These are phyloP conservation scores for Yponomeuta cagnagella DNA, from an alignment of 2,888 invertebrate species.

Conservation along the genomic window DNA sequence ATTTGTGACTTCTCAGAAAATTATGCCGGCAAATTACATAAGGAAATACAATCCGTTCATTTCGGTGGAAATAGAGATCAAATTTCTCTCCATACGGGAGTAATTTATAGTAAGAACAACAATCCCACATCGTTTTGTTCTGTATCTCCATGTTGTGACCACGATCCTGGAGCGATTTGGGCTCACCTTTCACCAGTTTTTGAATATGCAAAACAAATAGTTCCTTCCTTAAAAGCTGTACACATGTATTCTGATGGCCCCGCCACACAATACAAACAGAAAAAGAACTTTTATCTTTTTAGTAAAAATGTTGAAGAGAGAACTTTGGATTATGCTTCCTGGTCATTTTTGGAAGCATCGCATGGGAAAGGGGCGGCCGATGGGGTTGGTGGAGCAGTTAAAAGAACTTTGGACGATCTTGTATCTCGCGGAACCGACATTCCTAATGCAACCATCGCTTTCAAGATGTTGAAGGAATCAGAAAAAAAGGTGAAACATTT, in stretches of 20 bases:
- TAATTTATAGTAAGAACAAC: slow-evolving; percentile 18
- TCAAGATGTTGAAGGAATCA: too few relatives aligned
- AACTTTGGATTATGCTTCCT: too few relatives aligned
- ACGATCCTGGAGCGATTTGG: slow-evolving; percentile 22
- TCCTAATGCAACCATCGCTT: too few relatives aligned
- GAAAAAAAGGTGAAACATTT: too few relatives aligned
- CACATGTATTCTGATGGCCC: slow-evolving; percentile 22
- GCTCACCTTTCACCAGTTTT: slow-evolving; percentile 22
- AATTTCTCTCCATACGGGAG: slow-evolving; percentile 4
- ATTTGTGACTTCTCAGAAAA: slow-evolving; percentile 23
- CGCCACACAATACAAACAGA: slow-evolving; percentile 13
- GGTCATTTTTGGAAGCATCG: too few relatives aligned
- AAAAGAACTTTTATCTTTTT: too few relatives aligned
- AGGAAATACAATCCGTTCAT: slow-evolving; percentile 23
- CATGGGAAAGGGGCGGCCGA: too few relatives aligned
- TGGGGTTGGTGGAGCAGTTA: too few relatives aligned
- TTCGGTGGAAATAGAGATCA: slow-evolving; percentile 18
- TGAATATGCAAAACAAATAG: slow-evolving; percentile 20
- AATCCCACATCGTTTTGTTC: slow-evolving; percentile 20
- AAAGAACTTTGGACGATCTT: too few relatives aligned
- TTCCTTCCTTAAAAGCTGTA: too few relatives aligned
- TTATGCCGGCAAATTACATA: slow-evolving; percentile 20
- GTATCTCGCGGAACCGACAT: too few relatives aligned
- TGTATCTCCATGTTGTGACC: slow-evolving; percentile 18
- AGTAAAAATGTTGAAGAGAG: too few relatives aligned